Evolutionary conservation across 2,888 invertebrate species (phyloP).

Genomic region (Diploptera punctata): DNA sequence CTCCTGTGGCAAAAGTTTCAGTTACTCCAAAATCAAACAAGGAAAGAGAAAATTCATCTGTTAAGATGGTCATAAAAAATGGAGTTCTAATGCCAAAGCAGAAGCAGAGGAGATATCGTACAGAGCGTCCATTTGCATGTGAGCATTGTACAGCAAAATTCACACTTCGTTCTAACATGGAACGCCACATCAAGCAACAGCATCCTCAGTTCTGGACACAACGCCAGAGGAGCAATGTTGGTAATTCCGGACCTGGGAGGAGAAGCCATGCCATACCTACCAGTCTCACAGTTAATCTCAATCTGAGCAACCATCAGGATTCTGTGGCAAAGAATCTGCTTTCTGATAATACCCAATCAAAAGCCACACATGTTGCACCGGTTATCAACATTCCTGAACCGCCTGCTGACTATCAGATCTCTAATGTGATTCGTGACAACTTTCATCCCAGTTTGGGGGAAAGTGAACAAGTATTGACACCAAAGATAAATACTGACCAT

Average conservation of each 20-base stretch:
- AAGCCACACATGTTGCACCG: neutral
- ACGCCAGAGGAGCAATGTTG: constrained; percentile 67
- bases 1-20: constrained; percentile 5
- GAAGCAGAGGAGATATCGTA: constrained; percentile 87
- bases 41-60: constrained; percentile 57
- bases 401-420: constrained; percentile 14
- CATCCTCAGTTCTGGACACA: constrained; percentile 92
- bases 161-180: constrained; percentile 93
- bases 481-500: constrained; percentile 22
- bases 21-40: constrained; percentile 15
- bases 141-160: constrained; percentile 90
- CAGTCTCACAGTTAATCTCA: constrained; percentile 39
- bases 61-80: constrained; percentile 91
- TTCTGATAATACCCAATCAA: neutral
- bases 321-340: neutral
- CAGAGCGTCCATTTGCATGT: constrained; percentile 90
- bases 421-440: neutral
- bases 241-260: constrained; percentile 58
- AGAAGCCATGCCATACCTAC: constrained; percentile 56
- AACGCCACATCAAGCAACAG: constrained; percentile 92
- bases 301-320: neutral
- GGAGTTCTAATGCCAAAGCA: constrained; percentile 91
- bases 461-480: neutral
- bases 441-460: neutral
- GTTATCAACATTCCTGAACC: constrained; percentile 18